Evolutionary conservation across 2,113 vertebrate species (phyloP).

Genomic region (Cairina moschata): DNA sequence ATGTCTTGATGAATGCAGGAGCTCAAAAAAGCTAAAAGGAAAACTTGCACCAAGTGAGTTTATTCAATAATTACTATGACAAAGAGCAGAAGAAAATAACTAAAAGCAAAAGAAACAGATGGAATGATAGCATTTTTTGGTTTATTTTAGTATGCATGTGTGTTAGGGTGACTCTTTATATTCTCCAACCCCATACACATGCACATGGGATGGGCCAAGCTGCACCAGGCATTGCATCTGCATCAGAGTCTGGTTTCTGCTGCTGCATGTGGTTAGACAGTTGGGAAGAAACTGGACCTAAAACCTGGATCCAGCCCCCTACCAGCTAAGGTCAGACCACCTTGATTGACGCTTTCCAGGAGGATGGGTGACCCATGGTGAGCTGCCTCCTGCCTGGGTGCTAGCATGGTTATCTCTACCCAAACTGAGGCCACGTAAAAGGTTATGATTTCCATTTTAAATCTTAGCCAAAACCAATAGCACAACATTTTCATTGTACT

Average conservation of each 20-base stretch:
- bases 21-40: background rate
- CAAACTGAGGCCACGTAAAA: background rate
- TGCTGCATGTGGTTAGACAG: background rate
- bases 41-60: background rate
- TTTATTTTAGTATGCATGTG: background rate
- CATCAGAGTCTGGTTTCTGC: background rate
- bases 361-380: background rate
- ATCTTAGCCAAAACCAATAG: background rate
- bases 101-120: background rate
- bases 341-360: background rate
- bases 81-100: background rate
- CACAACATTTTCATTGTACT: background rate
- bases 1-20: conserved; percentile 14
- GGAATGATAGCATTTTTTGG: background rate
- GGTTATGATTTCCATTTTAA: background rate
- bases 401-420: background rate
- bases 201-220: background rate
- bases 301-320: background rate
- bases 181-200: background rate
- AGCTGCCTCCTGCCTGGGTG: background rate
- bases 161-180: background rate
- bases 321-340: background rate
- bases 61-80: background rate
- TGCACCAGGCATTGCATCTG: background rate
- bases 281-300: background rate